These are phyloP conservation scores for Hucho hucho DNA, from an alignment of 2,113 vertebrate genomes.

Conservation along the genomic window DNA sequence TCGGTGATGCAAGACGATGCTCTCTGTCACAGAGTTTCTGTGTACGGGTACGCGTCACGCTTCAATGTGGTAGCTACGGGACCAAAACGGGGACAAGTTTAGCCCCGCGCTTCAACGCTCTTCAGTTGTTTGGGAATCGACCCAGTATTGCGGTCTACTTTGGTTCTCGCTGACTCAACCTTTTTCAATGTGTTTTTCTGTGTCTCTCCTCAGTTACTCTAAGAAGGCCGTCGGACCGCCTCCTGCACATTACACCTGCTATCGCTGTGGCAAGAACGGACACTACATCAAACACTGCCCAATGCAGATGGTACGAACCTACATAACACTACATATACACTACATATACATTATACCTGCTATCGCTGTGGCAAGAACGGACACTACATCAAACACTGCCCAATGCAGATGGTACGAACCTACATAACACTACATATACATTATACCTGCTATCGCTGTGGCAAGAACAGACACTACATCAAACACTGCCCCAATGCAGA, in stretches of 20 bases:
- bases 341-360: slow-evolving; percentile 83
- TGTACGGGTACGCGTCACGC: no score
- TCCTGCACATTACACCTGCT: slow-evolving; percentile 93
- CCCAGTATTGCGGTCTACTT: no score
- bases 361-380: slow-evolving; percentile 94
- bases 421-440: slow-evolving; percentile 46
- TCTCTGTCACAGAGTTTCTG: no score
- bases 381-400: slow-evolving; percentile 96
- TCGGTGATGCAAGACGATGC: no score
- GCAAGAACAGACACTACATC: slow-evolving; percentile 95
- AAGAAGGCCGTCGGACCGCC: slow-evolving; percentile 95
- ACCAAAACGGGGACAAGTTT: no score
- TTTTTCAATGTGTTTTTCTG: neutral
- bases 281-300: slow-evolving; percentile 97
- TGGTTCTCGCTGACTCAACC: no score
- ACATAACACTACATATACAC: neutral
- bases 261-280: slow-evolving; percentile 91
- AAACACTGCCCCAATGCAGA: slow-evolving; percentile 90
- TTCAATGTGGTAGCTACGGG: no score
- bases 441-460: slow-evolving; percentile 94
- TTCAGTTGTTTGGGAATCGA: no score
- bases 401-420: slow-evolving; percentile 84
- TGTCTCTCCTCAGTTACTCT: slow-evolving; percentile 82
- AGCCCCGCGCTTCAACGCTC: no score
- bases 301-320: slow-evolving; percentile 82